These are phyloP conservation scores for Thaumetopoea pityocampa DNA, from an alignment of 1,140 invertebrate species.

Conservation along the genomic window DNA sequence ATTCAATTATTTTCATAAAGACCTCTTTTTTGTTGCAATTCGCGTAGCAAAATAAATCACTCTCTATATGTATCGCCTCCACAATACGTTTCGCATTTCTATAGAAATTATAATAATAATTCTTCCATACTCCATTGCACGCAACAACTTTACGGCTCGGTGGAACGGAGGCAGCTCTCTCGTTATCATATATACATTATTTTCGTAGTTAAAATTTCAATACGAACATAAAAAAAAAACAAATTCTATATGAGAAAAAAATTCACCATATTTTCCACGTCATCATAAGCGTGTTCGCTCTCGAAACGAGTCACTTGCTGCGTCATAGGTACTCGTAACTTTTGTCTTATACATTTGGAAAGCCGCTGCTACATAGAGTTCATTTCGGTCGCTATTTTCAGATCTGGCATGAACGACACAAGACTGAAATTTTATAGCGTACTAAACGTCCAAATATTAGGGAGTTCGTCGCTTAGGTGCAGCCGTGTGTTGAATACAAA, in stretches of 20 bases:
- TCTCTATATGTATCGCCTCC: conserved; percentile 10
- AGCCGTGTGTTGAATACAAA: too few species aligned
- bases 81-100: conserved; percentile 29
- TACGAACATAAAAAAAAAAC: conserved; percentile 5
- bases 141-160: conserved; percentile 23
- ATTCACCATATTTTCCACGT: conserved; percentile 6
- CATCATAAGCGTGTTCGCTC: too few species aligned
- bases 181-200: conserved; percentile 6
- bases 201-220: conserved; percentile 1
- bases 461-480: too few species aligned
- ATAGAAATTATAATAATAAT: conserved; percentile 38
- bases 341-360: too few species aligned
- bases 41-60: conserved; percentile 27
- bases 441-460: too few species aligned
- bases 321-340: too few species aligned
- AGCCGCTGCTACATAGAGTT: too few species aligned
- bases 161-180: conserved; percentile 10
- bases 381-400: too few species aligned
- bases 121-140: conserved; percentile 36
- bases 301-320: too few species aligned
- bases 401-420: too few species aligned
- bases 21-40: conserved; percentile 10
- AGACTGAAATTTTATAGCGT: too few species aligned
- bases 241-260: conserved; percentile 2
- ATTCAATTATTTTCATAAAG: neutral